A percentile compares a stretch with the other conserved stretches of the same genome.
phyloP scores from a whole-genome alignment of 2,113 vertebrate genomes.

The Diadophis punctatus region DNA sequence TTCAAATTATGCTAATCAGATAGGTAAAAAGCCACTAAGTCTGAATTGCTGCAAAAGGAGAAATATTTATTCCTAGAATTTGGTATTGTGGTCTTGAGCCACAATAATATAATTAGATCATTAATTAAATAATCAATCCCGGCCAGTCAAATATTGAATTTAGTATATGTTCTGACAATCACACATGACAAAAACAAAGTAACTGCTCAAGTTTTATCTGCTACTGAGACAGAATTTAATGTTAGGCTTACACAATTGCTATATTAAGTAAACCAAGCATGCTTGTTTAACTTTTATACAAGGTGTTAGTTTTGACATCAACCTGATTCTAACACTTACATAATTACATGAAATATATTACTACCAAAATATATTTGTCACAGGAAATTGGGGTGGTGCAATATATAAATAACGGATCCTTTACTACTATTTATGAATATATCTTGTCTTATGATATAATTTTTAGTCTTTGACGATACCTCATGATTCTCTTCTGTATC shows the following conservation, averaged over 20 bases:
- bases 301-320: background rate
- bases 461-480: background rate
- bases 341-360: background rate
- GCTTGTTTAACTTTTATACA: background rate
- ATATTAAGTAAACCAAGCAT: background rate
- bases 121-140: background rate
- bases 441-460: background rate
- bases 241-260: background rate
- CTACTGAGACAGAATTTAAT: background rate
- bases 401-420: background rate
- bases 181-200: background rate
- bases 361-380: background rate
- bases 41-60: background rate
- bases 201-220: background rate
- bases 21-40: background rate
- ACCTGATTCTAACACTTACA: background rate
- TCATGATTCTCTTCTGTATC: background rate
- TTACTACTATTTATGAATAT: background rate
- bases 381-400: background rate
- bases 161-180: background rate
- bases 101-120: conserved; percentile 1
- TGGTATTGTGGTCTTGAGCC: conserved; percentile 11
- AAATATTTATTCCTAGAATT: background rate
- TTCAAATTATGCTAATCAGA: conserved; percentile 13
- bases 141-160: background rate